Base-by-base conservation (phyloP, 1,140 invertebrate genomes). In the Drosophila yakuba region DNA sequence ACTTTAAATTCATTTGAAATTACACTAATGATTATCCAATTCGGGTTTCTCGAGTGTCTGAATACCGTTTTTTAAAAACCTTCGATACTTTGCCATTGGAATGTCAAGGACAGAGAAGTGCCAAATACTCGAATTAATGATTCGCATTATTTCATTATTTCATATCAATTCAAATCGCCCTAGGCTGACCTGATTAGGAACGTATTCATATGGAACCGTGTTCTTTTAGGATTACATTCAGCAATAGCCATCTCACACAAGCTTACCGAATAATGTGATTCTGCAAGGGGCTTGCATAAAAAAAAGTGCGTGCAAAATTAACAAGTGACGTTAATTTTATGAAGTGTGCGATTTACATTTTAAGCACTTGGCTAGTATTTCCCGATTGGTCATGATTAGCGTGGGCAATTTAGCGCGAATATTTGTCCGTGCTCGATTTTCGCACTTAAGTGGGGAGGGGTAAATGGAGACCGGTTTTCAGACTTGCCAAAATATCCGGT, bases 401-500 rank as follows among this genome's bases (percentile, higher is more conserved):
- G 72, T 61, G 12, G 52, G 69, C 67, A 72, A 72, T 60, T 50
- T 48, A 59, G 68, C 15, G 41, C 41, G 43, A 69, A 48, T 47
- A 35, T 14, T 4, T 56, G 50, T 10, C 43, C 17, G 14, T 57
- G 67, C 51, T 69, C 44, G 43, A 76, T 68, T 52, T 76, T 55
- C 36, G 56, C 55, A 60, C 48, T 73, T 61, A 23, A 71, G 25
- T 60, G 39, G n/a, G 50, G 58, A 67, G 28, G 45, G 45, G 56
- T 59, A 52, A 52, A 71, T 51, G 36, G 36, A 66, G 73, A 75
- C 73, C 73, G 52, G 71, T 75, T 61, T 56, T 55, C 14, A 56
- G 77, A 44, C 63, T 69, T 59, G 67, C 71, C 71, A 80, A 89
- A 88, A 81, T 88, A 89, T 88, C 83, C 83, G 83, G 84, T 84